Percentiles rank a stretch among this genome's conserved stretches.
Conservation (phyloP, 2,797 vertebrate species). For the Muraenolepis orangiensis region DNA sequence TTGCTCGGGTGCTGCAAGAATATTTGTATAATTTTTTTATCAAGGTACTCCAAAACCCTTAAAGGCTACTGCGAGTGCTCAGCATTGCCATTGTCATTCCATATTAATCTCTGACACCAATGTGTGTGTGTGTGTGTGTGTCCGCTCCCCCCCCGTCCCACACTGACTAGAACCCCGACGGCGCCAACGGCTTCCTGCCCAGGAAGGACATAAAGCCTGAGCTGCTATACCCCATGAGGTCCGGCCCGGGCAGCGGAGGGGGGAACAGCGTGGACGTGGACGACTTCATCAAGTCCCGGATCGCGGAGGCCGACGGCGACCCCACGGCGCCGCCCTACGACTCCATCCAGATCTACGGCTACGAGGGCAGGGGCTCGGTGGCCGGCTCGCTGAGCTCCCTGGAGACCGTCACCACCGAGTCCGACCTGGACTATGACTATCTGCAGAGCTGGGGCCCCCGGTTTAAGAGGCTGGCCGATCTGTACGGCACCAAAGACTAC, state of each 20-base stretch:
- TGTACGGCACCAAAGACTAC: conserved; percentile 99
- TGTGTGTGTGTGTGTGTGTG: no score
- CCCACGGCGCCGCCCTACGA: conserved; percentile 95
- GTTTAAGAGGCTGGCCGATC: conserved; percentile 98
- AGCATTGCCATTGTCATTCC: not conserved
- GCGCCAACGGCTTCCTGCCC: conserved; percentile 92
- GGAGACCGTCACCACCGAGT: conserved; percentile 96
- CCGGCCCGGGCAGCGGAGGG: conserved; percentile 77
- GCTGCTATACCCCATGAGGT: conserved; percentile 84
- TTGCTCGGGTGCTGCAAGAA: not conserved
- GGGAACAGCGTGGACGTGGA: conserved; percentile 93
- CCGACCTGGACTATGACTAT: conserved; percentile 99
- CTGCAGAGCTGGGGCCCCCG: conserved; percentile 98
- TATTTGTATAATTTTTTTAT: no score
- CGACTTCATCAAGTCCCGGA: conserved; percentile 94
- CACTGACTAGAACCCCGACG: conserved; percentile 83
- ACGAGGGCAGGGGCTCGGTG: conserved; percentile 91
- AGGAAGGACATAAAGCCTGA: conserved; percentile 98
- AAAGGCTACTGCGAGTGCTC: not conserved
- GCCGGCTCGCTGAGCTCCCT: conserved; percentile 95
- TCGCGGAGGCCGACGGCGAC: conserved; percentile 91
- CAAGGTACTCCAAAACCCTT: no score
- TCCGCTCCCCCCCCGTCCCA: conserved; percentile 9
- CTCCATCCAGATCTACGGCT: conserved; percentile 99
- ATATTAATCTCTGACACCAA: not conserved